These are phyloP conservation scores for Esperia sulphurella DNA, from an alignment of 2,888 invertebrate species.

Conservation along the genomic window DNA sequence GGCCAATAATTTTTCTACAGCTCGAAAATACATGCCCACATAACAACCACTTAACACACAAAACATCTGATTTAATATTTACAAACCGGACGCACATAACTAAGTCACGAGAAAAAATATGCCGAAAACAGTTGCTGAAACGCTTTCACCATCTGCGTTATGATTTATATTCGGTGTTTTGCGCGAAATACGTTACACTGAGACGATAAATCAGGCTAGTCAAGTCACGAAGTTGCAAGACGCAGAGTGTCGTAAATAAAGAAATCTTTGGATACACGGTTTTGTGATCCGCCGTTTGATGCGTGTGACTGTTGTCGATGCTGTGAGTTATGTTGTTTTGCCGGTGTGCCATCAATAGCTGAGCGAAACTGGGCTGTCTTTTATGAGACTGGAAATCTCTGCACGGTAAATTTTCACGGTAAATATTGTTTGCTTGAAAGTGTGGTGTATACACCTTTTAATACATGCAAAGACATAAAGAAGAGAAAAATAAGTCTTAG, in stretches of 20 bases:
- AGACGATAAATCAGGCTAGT: conserved; percentile 33
- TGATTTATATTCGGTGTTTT: conserved; percentile 51
- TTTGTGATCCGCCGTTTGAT: background rate
- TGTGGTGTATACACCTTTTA: no score
- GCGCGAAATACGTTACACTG: conserved; percentile 29
- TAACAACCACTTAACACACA: background rate
- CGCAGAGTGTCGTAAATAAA: conserved; percentile 24
- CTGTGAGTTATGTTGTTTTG: background rate
- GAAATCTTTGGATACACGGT: conserved; percentile 17
- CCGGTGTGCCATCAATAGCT: no score
- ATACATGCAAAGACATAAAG: no score
- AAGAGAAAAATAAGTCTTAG: no score
- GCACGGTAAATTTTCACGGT: background rate
- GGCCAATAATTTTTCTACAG: no score
- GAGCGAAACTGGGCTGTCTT: no score
- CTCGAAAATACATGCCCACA: no score
- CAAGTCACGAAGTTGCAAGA: conserved; percentile 16
- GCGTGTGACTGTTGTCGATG: background rate
- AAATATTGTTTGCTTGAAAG: no score
- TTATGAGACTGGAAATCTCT: no score
- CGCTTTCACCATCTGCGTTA: conserved; percentile 46
- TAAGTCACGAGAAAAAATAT: conserved; percentile 18
- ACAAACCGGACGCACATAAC: conserved; percentile 2
- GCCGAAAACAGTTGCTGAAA: conserved; percentile 32
- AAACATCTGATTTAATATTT: conserved; percentile 4